phyloP scores from a whole-genome alignment of 2,888 invertebrate species.

The Hybos culiciformis region DNA sequence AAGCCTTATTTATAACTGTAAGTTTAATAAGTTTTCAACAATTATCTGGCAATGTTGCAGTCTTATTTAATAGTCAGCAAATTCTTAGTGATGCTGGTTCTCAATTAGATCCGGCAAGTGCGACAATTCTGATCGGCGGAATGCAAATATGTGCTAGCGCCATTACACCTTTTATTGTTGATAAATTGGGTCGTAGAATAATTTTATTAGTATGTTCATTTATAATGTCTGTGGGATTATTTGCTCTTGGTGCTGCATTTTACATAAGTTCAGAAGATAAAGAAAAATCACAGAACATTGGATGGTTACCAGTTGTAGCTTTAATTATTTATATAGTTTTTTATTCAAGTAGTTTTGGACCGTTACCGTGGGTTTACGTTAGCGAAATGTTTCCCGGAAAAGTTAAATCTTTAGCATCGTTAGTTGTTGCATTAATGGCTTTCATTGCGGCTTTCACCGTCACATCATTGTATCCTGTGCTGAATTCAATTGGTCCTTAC shows the following conservation, averaged over 20 bases:
- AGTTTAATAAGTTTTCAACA: conserved; percentile 72
- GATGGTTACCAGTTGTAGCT: conserved; percentile 58
- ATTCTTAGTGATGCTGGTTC: conserved; percentile 58
- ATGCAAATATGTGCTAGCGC: conserved; percentile 61
- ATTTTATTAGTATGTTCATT: conserved; percentile 59
- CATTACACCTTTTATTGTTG: conserved; percentile 60
- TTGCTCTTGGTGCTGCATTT: conserved; percentile 48
- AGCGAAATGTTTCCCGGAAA: conserved; percentile 69
- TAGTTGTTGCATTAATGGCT: conserved; percentile 62
- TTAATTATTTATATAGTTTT: conserved; percentile 60
- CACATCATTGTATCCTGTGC: conserved; percentile 51
- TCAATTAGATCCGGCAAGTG: conserved; percentile 43
- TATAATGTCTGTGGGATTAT: conserved; percentile 50
- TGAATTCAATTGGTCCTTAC: conserved; percentile 50
- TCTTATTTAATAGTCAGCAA: conserved; percentile 61
- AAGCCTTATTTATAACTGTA: conserved; percentile 60
- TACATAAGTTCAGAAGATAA: conserved; percentile 39
- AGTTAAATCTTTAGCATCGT: conserved; percentile 61
- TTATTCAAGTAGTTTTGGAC: conserved; percentile 65
- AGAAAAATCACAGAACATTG: conserved; percentile 37
- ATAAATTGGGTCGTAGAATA: conserved; percentile 58
- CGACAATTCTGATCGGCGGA: conserved; percentile 56
- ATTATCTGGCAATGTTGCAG: conserved; percentile 66
- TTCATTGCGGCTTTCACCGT: conserved; percentile 64
- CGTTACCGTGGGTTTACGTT: conserved; percentile 70